Evolutionary conservation across 2,797 vertebrate genomes (phyloP), one percentile per base, ranked within the genome.

Genomic region (Lagocephalus sceleratus): DNA sequence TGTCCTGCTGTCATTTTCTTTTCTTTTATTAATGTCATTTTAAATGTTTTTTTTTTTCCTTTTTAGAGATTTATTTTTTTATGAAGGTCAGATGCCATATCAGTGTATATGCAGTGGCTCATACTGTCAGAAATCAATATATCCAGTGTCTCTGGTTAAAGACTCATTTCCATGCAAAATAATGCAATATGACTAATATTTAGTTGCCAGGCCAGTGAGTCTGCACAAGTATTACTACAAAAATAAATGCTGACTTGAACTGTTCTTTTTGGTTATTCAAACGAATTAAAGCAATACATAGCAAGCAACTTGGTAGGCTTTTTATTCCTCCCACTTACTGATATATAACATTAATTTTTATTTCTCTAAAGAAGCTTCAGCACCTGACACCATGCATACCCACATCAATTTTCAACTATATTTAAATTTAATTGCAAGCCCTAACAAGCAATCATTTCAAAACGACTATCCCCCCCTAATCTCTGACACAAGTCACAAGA

Each of bases 61-160:
- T 55, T 66, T 78, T 62, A 84, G 66, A 86, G 79, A 81, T 75
- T 75, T 82, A 88, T 89, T 90, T 88, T 85, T 88, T 78, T 88
- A 88, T 85, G 82, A 85, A 82, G 88, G 72, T 88, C 89, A 89
- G 84, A 51, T 88, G 77, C 87, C 90, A 89, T 92, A 90, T 91
- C 89, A 90, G 87, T 90, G 90, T 83, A 90, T 91, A 91, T 91
- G 87, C 89, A 84, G 86, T 90, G 88, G 86, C 83, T 87, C 85
- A 79, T 83, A 54, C 75, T 75, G 79, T 84, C 81, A 76, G 81
- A 79, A 70, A 81, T 51, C 1, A 66, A 57, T 69, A 54, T 47
- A 59, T 82, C 64, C 60, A 72, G 67, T 68, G 67, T 66, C 64
- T 72, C 50, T 54, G 60, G 38, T 74, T 57, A 57, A 49, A 73